Conservation (phyloP, 64 coral and sea anemone genomes). For the Pachyseris speciosa region DNA sequence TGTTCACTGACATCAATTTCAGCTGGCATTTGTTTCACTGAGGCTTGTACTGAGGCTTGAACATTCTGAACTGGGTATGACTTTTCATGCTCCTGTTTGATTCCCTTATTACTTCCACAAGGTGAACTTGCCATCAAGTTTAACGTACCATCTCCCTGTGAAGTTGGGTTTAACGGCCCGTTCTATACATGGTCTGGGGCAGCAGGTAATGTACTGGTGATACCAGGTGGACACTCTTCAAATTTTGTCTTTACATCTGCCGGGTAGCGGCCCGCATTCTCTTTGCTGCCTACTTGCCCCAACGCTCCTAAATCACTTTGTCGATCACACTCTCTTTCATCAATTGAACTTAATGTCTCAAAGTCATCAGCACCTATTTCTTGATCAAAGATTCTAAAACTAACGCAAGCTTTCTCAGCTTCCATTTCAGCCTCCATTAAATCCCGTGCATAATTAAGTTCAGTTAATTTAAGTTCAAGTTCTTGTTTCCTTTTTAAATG, state of each 20-base stretch:
- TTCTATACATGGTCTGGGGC: not conserved
- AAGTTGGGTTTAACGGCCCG: not conserved
- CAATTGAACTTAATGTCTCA: not conserved
- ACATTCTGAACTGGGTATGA: not conserved
- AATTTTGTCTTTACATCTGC: too few species aligned
- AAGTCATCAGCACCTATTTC: not conserved
- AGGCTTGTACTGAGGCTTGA: not conserved
- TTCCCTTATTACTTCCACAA: not conserved
- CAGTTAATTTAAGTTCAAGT: not conserved
- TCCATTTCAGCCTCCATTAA: conserved; percentile 37
- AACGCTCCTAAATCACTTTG: not conserved
- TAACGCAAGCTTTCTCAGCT: not conserved
- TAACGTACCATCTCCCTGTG: not conserved
- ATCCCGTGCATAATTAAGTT: conserved; percentile 12
- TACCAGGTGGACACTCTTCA: too few species aligned
- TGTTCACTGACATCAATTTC: conserved; percentile 33
- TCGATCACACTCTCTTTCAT: too few species aligned
- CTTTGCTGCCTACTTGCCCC: too few species aligned
- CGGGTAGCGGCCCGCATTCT: too few species aligned
- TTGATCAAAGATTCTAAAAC: not conserved
- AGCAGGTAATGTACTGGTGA: too few species aligned
- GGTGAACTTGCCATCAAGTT: not conserved
- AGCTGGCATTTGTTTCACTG: not conserved
- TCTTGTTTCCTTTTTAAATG: conserved; percentile 60
- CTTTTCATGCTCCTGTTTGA: not conserved